Evolutionary conservation across 1,140 invertebrate genomes (phyloP), one percentile per base, ranked within the genome.

Genomic region (Lepidurus couesii): DNA sequence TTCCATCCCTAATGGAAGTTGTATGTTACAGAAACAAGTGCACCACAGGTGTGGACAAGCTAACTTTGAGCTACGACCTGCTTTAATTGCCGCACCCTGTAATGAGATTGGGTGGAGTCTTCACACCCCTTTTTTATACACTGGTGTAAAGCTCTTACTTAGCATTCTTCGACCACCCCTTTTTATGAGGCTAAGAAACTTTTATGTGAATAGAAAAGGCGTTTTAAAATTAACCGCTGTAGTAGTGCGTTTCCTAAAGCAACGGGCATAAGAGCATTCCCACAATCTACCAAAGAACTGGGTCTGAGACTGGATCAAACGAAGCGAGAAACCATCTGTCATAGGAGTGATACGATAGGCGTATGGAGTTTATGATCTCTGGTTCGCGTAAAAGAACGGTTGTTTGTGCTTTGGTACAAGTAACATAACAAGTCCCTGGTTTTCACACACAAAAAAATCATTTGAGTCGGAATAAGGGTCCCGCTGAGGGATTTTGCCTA

Each of bases 51-150:
- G 53, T 65, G 16, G 53, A 65, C 53, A 65, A n/a, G 21, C 21
- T 65, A 65, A 65, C 53, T 65, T 65, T 65, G 53, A 65, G 21
- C 53, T 65, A n/a, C 21, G 53, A 65, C 53, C 16, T n/a, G 53
- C 53, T 65, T 65, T 21, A 65, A 65, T 65, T 65, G 16, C 13
- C 53, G 53, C 13, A 16, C 53, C 21, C 53, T 65, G 53, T 65
- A 65, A 65, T 65, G 53, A 21, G 53, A 65, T 21, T 65, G 53
- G 53, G 53, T 65, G 53, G 53, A 65, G 53, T 65, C 53, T 65
- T n/a, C 53, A 65, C 53, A 65, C 53, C 53, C 53, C 53, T 65
- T 21, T 65, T 65, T 24, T 24, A 24, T 21, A 65, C 53, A 65
- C 8, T 16, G 2, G 1, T 16, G 2, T 21, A 65, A 65, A 65